Conservation (phyloP, 2,113 vertebrate species). For the Tragelaphus scriptus region DNA sequence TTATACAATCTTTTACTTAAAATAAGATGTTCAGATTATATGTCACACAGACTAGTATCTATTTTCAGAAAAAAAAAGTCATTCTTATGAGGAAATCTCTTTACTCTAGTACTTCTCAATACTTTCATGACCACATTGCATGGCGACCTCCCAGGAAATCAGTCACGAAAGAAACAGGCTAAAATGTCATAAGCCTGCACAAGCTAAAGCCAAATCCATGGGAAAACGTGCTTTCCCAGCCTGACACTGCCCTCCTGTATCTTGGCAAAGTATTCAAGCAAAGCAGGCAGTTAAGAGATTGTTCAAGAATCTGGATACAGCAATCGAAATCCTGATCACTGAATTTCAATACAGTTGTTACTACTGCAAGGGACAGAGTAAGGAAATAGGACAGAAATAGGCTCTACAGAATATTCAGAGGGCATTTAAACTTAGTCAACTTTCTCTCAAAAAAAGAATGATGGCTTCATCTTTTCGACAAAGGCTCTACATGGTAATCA, state of each 20-base stretch:
- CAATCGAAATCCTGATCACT: not conserved
- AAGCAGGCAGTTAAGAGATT: not conserved
- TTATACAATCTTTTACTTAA: not conserved
- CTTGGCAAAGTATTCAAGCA: not conserved
- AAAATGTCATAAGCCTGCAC: not conserved
- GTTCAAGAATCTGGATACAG: not conserved
- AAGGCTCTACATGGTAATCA: not conserved
- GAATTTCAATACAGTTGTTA: not conserved
- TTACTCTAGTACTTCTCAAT: not conserved
- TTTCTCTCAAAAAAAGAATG: not conserved
- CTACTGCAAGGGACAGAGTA: not conserved
- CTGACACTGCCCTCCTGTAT: not conserved
- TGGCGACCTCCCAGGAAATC: not conserved
- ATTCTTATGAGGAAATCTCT: not conserved
- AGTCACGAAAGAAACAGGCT: not conserved
- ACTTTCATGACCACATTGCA: not conserved
- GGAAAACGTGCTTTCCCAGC: not conserved
- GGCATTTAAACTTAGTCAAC: not conserved
- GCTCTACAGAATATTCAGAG: not conserved
- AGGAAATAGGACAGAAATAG: not conserved
- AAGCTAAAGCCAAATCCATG: not conserved
- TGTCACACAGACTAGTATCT: not conserved
- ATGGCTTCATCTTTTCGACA: not conserved
- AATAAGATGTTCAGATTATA: not conserved
- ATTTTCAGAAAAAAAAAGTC: constrained; percentile 9